phyloP scores from a whole-genome alignment of 2,113 vertebrate species.

The Ameiurus melas region DNA sequence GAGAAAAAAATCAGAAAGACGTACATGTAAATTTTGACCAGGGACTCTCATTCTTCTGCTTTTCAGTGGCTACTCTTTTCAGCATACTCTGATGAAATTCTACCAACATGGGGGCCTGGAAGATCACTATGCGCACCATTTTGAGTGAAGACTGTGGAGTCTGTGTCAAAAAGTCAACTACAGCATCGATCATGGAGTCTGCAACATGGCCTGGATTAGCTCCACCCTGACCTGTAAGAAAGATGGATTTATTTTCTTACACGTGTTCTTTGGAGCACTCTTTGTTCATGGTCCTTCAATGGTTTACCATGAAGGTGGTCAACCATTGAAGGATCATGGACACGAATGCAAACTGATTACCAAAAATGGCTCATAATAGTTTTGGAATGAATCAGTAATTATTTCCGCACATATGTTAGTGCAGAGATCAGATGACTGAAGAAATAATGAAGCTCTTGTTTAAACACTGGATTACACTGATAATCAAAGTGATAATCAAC shows the following conservation, averaged over 20 bases:
- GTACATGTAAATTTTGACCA: conserved; percentile 57
- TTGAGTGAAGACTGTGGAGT: conserved; percentile 50
- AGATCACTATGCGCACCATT: conserved; percentile 68
- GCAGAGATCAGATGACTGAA: neutral
- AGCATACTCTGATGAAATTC: conserved; percentile 68
- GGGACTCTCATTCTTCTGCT: conserved; percentile 7
- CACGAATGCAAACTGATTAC: neutral
- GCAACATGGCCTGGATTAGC: conserved; percentile 62
- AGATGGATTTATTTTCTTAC: neutral
- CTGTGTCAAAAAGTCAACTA: conserved; percentile 60
- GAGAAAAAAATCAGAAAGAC: neutral
- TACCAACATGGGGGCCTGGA: conserved; percentile 65
- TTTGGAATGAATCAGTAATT: neutral
- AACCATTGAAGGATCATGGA: neutral
- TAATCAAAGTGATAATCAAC: neutral
- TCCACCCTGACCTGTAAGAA: conserved; percentile 65
- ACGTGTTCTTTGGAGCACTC: neutral
- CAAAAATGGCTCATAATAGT: neutral
- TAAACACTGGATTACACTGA: too few relatives aligned
- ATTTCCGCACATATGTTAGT: neutral
- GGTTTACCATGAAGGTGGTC: neutral
- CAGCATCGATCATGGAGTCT: conserved; percentile 71
- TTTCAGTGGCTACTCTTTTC: conserved; percentile 41
- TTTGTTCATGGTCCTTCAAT: neutral
- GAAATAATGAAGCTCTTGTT: neutral